These are phyloP conservation scores for Cygnus olor DNA, from an alignment of 2,797 vertebrate genomes.

Conservation along the genomic window DNA sequence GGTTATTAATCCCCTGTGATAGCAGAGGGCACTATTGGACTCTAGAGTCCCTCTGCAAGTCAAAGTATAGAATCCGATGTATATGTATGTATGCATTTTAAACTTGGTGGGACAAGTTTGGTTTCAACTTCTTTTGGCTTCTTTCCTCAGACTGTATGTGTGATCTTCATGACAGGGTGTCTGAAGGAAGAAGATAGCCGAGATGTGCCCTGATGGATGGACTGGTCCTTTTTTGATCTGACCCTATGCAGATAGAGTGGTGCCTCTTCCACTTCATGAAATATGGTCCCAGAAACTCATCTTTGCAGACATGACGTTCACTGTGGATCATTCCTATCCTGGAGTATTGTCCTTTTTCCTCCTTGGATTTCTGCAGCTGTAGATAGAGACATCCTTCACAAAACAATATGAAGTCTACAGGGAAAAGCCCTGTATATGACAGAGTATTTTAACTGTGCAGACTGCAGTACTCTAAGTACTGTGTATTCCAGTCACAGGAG, in stretches of 20 bases:
- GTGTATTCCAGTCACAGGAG: background rate
- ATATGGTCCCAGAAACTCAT: background rate
- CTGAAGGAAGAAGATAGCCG: background rate
- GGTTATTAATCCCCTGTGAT: background rate
- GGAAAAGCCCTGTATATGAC: background rate
- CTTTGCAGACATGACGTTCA: background rate
- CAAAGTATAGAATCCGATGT: background rate
- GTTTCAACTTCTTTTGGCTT: background rate
- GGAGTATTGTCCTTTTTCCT: background rate
- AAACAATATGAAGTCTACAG: background rate
- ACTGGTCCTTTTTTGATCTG: background rate
- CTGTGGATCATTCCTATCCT: background rate
- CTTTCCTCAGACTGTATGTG: background rate
- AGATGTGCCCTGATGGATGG: background rate
- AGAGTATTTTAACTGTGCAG: background rate
- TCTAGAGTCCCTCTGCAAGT: background rate
- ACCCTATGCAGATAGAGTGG: background rate
- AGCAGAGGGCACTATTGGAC: background rate
- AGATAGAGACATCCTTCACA: background rate
- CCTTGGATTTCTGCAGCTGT: background rate
- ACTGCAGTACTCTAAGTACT: background rate
- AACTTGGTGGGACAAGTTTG: background rate
- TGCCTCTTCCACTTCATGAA: background rate
- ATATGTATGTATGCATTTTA: background rate
- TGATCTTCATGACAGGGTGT: background rate